phyloP scores from a whole-genome alignment of 2,888 invertebrate species.

The Hirtodrosophila cameraria region DNA sequence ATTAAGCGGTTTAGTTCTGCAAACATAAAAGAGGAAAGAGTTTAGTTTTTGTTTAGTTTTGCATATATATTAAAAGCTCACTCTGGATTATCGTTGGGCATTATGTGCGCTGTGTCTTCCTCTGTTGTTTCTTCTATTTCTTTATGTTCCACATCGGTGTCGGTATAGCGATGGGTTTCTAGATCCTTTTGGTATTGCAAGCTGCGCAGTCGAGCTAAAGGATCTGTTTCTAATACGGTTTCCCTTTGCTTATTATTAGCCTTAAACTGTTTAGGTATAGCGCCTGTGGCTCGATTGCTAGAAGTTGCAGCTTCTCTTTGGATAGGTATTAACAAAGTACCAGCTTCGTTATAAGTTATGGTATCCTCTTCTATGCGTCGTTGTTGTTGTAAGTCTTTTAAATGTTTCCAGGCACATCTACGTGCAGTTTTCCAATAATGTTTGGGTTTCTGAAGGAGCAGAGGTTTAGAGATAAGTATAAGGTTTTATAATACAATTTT shows the following conservation, averaged over 20 bases:
- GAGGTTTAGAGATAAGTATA: slow-evolving; percentile 4
- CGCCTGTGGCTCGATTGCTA: slow-evolving; percentile 22
- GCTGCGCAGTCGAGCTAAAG: slow-evolving; percentile 23
- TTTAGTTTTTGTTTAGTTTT: slow-evolving; percentile 11
- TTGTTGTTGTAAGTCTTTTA: slow-evolving; percentile 57
- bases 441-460: slow-evolving; percentile 59
- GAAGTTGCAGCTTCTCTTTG: slow-evolving; percentile 7
- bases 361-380: slow-evolving; percentile 23
- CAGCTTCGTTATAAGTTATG: slow-evolving; percentile 52
- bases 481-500: too few relatives aligned
- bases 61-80: slow-evolving; percentile 48
- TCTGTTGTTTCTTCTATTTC: slow-evolving; percentile 15
- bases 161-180: slow-evolving; percentile 60
- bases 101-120: slow-evolving; percentile 35
- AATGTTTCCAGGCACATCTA: slow-evolving; percentile 69
- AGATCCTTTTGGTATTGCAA: slow-evolving; percentile 53
- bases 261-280: slow-evolving; percentile 25
- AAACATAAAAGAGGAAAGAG: background rate
- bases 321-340: slow-evolving; percentile 50
- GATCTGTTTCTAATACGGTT: slow-evolving; percentile 7
- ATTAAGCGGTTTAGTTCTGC: slow-evolving; percentile 77
- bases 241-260: background rate
- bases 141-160: slow-evolving; percentile 70
- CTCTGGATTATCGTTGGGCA: slow-evolving; percentile 77
- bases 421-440: slow-evolving; percentile 65